Base-by-base conservation (phyloP, 2,797 vertebrate species). In the Nasua narica region DNA sequence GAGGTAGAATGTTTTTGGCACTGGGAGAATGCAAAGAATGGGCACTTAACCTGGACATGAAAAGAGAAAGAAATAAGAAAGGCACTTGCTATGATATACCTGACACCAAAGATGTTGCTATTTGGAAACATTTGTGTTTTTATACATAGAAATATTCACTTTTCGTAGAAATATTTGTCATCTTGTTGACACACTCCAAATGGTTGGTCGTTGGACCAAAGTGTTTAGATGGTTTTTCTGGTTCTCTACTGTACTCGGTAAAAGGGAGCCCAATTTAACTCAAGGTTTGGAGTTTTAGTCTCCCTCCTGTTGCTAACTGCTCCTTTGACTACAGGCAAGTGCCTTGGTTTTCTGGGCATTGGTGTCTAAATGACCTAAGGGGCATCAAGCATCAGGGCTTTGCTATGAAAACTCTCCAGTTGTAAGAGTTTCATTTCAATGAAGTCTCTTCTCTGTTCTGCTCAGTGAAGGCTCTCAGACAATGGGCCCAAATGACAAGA, bases 61-160 rank as follows among this genome's bases (percentile, higher is more conserved):
- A 90, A 79, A 70, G 1, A 72, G 14, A 62, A 69, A 82, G 15
- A 83, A 78, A 77, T 27, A 14, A 81, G 48, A 32, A 46, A 95
- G 79, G 29, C 15, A 77, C 56, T 46, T 32, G 7, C 15, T 92
- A 12, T 37, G 7, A 40, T 52, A 84, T 40, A 72, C 84, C 70
- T 93, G 48, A 94, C 37, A 96, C 11, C 25, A 81, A 91, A 89
- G 76, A 69, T 23, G 48, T 56, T 82, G 52, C 77, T 81, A 58
- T 93, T 97, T 78, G 72, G 40, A 88, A 94, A 78, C 48, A 48
- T 70, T 85, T 60, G 32, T 50, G n/a, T 79, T 96, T 85, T 87
- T 14, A 93, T 67, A 86, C 50, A 87, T 13, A 94, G 19, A 91
- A 93, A 65, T 90, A 25, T 69, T 94, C 21, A 40, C 32, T 88